Percentiles rank a stretch among this genome's conserved stretches.
phyloP scores from a whole-genome alignment of 2,797 vertebrate genomes.

The Sebastolobus altivelis region DNA sequence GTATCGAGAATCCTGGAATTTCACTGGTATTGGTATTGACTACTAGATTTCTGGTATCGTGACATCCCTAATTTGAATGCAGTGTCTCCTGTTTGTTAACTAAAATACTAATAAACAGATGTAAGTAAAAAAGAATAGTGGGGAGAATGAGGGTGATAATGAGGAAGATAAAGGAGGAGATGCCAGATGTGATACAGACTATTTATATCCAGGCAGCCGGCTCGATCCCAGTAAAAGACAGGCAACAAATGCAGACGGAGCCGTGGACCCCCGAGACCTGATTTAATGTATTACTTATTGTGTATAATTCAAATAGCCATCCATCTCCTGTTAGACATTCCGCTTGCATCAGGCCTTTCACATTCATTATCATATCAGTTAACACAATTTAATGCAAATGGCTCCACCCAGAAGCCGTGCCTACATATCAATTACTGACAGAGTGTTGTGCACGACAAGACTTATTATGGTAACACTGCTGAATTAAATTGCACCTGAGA shows the following conservation, averaged over 20 bases:
- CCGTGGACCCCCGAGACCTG: conserved; percentile 64
- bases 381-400: conserved; percentile 88
- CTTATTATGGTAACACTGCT: conserved; percentile 77
- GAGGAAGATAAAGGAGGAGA: conserved; percentile 41
- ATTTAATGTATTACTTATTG: conserved; percentile 85
- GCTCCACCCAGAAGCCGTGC: conserved; percentile 78
- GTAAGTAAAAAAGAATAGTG: not conserved
- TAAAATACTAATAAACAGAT: not conserved
- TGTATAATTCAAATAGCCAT: conserved; percentile 85
- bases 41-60: no score
- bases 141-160: conserved; percentile 12
- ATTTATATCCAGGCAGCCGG: conserved; percentile 53
- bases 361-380: conserved; percentile 88
- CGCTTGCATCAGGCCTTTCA: conserved; percentile 83
- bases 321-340: conserved; percentile 81
- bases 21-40: no score
- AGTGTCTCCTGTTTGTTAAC: not conserved
- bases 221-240: conserved; percentile 65
- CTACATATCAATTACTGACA: conserved; percentile 87
- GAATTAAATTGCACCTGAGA: conserved; percentile 81
- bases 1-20: no score
- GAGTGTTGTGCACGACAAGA: conserved; percentile 72
- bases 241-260: conserved; percentile 69
- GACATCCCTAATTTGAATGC: not conserved
- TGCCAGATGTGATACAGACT: conserved; percentile 42